These are phyloP conservation scores for Zeugodacus cucurbitae DNA, from an alignment of 1,140 invertebrate species.

Conservation along the genomic window DNA sequence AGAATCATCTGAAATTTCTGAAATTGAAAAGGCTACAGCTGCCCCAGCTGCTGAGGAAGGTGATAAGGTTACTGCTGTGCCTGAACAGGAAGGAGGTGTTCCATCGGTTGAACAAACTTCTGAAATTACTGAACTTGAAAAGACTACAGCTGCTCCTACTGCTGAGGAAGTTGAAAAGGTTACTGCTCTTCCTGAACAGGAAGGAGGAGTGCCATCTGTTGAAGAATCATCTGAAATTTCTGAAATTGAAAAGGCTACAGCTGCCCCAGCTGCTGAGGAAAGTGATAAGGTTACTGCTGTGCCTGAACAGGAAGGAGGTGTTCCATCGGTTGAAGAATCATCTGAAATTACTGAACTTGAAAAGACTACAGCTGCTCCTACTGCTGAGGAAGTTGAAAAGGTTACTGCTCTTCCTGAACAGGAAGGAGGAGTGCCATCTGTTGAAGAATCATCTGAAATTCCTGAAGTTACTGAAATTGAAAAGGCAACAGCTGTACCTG, in stretches of 20 bases:
- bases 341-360: slow-evolving; percentile 40
- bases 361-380: not conserved
- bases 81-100: not conserved
- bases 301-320: not conserved
- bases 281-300: slow-evolving; percentile 9
- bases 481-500: slow-evolving; percentile 9
- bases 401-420: not conserved
- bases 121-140: slow-evolving; percentile 41
- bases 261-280: slow-evolving; percentile 14
- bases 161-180: not conserved
- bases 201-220: not conserved
- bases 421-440: not conserved
- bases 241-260: slow-evolving; percentile 19
- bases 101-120: not conserved
- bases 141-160: not conserved
- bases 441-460: slow-evolving; percentile 41
- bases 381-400: not conserved
- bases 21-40: slow-evolving; percentile 17
- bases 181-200: not conserved
- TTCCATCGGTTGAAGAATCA: not conserved
- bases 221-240: slow-evolving; percentile 19
- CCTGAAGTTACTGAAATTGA: not conserved
- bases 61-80: slow-evolving; percentile 20
- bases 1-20: slow-evolving; percentile 20
- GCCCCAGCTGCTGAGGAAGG: slow-evolving; percentile 11